phyloP scores from a whole-genome alignment of 1,140 invertebrate genomes.

The Saccostrea glomerata region DNA sequence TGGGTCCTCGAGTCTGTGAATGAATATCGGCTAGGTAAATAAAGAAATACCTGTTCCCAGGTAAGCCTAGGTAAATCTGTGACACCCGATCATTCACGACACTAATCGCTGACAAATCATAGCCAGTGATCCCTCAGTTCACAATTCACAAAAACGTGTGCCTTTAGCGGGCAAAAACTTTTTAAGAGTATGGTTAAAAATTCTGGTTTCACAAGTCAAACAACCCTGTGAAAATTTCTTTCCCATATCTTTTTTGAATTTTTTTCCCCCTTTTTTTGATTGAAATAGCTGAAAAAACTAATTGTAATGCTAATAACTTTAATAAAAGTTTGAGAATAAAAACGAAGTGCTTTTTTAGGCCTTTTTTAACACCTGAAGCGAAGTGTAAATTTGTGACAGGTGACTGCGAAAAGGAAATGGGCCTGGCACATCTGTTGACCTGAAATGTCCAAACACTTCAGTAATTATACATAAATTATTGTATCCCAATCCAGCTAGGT shows the following conservation, averaged over 20 bases:
- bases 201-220: background rate
- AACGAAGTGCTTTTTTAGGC: constrained; percentile 7
- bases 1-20: constrained; percentile 15
- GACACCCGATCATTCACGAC: constrained; percentile 24
- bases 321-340: constrained; percentile 12
- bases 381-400: constrained; percentile 15
- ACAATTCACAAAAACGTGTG: constrained; percentile 6
- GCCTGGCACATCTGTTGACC: background rate
- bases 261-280: background rate
- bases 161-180: background rate
- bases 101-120: background rate
- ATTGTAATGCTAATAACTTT: constrained; percentile 10
- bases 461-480: constrained; percentile 1
- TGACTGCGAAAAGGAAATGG: background rate
- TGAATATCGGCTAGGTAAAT: constrained; percentile 33
- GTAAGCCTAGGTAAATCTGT: background rate
- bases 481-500: background rate
- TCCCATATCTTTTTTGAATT: background rate
- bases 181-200: background rate
- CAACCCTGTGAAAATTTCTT: background rate
- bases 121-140: constrained; percentile 23
- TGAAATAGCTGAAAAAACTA: constrained; percentile 10
- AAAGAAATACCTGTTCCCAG: constrained; percentile 37
- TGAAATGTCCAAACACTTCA: background rate
- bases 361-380: constrained; percentile 13